phyloP scores from a whole-genome alignment of 1,140 invertebrate genomes.

The Lithobius niger region DNA sequence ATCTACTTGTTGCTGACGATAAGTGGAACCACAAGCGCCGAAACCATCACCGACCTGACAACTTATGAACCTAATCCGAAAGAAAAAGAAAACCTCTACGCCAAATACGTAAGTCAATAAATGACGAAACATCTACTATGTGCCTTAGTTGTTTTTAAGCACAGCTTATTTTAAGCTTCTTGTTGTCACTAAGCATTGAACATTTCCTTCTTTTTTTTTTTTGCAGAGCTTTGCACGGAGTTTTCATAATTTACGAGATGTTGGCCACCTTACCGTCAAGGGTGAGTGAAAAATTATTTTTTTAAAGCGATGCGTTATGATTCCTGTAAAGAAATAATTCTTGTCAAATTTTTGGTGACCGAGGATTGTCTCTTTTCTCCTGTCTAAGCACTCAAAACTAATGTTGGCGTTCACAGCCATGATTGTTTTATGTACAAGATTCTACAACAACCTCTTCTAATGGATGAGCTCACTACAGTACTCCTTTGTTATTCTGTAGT shows the following conservation, averaged over 20 bases:
- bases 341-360: background rate
- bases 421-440: too few relatives aligned
- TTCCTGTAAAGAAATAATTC: too few relatives aligned
- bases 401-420: conserved; percentile 79
- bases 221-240: conserved; percentile 47
- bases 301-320: too few relatives aligned
- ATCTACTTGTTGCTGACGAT: conserved; percentile 84
- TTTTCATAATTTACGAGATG: conserved; percentile 62
- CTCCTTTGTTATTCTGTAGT: too few relatives aligned
- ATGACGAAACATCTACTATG: background rate
- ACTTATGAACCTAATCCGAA: conserved; percentile 64
- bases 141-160: background rate
- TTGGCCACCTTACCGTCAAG: conserved; percentile 78
- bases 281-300: conserved; percentile 14
- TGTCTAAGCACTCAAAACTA: conserved; percentile 57
- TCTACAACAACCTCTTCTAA: too few relatives aligned
- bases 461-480: too few relatives aligned
- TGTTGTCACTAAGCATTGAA: background rate
- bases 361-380: background rate
- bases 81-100: conserved; percentile 46
- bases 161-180: conserved; percentile 4
- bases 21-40: conserved; percentile 79
- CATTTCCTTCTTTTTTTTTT: conserved; percentile 18
- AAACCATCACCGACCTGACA: conserved; percentile 79
- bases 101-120: conserved; percentile 54